Conservation (phyloP, 2,888 invertebrate genomes). For the Tenthredo livida region DNA sequence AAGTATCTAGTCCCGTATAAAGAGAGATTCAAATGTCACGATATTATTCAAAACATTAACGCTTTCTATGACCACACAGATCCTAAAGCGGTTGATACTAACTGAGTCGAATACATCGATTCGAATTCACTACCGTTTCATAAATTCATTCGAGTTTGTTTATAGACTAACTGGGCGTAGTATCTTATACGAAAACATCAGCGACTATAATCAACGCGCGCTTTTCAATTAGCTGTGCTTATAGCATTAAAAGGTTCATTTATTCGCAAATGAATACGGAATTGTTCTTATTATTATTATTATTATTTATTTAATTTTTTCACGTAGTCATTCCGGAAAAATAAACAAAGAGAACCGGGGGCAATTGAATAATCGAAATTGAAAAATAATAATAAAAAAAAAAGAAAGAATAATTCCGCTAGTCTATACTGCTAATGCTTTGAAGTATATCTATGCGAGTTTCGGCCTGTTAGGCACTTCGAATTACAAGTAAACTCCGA, state of each 20-base stretch:
- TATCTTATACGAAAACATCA: background rate
- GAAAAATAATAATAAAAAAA: no score
- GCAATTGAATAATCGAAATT: background rate
- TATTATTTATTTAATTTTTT: background rate
- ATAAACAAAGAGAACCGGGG: background rate
- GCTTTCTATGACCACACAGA: slow-evolving; percentile 9
- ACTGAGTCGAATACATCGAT: background rate
- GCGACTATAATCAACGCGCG: background rate
- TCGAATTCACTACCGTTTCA: background rate
- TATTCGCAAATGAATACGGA: background rate
- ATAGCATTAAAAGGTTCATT: background rate
- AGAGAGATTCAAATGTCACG: slow-evolving; percentile 5
- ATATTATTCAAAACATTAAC: slow-evolving; percentile 26
- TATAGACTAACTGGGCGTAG: background rate
- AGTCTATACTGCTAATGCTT: background rate
- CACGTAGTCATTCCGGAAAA: background rate
- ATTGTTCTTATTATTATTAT: background rate
- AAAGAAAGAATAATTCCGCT: background rate
- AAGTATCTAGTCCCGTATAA: background rate
- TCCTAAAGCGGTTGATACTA: background rate
- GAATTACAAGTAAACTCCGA: slow-evolving; percentile 1
- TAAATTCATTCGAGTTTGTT: background rate
- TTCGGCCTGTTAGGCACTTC: background rate
- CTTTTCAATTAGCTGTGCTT: background rate
- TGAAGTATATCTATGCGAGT: background rate